phyloP scores from a whole-genome alignment of 2,113 vertebrate species.

The Chascanopsetta lugubris region DNA sequence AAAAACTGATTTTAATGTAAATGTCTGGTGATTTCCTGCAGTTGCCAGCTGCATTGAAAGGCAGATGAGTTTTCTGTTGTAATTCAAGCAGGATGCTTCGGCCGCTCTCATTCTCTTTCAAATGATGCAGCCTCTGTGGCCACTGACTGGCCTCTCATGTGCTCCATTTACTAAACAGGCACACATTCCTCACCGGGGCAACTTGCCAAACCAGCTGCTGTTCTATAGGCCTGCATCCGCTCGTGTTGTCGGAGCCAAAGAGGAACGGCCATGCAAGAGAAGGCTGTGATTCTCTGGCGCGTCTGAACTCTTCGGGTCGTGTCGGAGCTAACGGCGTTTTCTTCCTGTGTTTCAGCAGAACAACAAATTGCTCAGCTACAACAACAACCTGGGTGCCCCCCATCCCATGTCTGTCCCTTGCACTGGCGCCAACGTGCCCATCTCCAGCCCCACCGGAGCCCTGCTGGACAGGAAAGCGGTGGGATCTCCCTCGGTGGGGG shows the following conservation, averaged over 20 bases:
- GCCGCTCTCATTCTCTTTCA: constrained; percentile 60
- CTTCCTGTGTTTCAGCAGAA: constrained; percentile 77
- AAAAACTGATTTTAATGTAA: constrained; percentile 13
- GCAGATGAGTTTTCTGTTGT: constrained; percentile 29
- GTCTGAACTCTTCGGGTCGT: background rate
- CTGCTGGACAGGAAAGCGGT: constrained; percentile 99
- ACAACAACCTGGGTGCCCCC: constrained; percentile 78
- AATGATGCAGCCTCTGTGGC: constrained; percentile 62
- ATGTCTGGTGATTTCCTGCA: background rate
- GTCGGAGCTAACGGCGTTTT: constrained; percentile 9
- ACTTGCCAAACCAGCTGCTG: constrained; percentile 79
- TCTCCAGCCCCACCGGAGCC: constrained; percentile 86
- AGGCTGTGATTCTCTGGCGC: constrained; percentile 5
- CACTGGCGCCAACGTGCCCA: constrained; percentile 80
- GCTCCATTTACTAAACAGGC: constrained; percentile 71
- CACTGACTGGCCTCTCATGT: constrained; percentile 51
- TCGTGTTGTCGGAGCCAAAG: constrained; percentile 56
- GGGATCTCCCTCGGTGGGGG: constrained; percentile 90
- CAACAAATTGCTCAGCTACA: constrained; percentile 94
- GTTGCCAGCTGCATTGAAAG: constrained; percentile 28
- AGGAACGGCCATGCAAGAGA: constrained; percentile 49
- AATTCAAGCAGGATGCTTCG: constrained; percentile 6
- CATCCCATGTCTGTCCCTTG: constrained; percentile 80
- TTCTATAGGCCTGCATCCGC: constrained; percentile 75
- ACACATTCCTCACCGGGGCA: constrained; percentile 75